phyloP scores from a whole-genome alignment of 2,113 vertebrate genomes.

The Hippopotamus amphibius region DNA sequence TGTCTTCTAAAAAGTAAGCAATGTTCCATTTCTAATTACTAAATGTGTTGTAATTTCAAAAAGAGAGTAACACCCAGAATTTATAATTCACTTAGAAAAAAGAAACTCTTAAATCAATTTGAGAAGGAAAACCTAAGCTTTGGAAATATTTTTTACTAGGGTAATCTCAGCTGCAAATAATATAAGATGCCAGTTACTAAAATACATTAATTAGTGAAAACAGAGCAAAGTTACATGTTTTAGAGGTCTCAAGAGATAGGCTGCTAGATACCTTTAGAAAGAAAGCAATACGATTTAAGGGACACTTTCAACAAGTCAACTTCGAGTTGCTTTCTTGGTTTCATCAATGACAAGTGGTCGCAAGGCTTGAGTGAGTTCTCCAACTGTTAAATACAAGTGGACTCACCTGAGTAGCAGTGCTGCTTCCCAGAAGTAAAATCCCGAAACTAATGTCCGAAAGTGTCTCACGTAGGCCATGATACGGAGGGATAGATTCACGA shows the following conservation, averaged over 20 bases:
- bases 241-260: not conserved
- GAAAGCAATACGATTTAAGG: not conserved
- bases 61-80: not conserved
- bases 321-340: not conserved
- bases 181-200: not conserved
- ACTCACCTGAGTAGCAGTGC: constrained; percentile 89
- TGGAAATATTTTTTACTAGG: not conserved
- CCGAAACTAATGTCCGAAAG: constrained; percentile 87
- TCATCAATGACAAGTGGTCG: constrained; percentile 70
- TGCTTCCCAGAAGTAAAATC: constrained; percentile 90
- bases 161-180: not conserved
- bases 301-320: not conserved
- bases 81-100: constrained; percentile 21
- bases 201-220: constrained; percentile 43
- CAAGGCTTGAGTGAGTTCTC: not conserved
- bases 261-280: not conserved
- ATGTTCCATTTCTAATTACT: not conserved
- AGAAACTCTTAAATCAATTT: not conserved
- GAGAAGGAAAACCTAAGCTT: not conserved
- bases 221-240: not conserved
- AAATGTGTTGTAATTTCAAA: constrained; percentile 55
- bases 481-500: constrained; percentile 42
- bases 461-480: constrained; percentile 85
- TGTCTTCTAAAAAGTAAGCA: constrained; percentile 29
- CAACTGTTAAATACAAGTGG: not conserved